Conservation (phyloP, 1,140 invertebrate species). For the Pogonognathellus flavescens region DNA sequence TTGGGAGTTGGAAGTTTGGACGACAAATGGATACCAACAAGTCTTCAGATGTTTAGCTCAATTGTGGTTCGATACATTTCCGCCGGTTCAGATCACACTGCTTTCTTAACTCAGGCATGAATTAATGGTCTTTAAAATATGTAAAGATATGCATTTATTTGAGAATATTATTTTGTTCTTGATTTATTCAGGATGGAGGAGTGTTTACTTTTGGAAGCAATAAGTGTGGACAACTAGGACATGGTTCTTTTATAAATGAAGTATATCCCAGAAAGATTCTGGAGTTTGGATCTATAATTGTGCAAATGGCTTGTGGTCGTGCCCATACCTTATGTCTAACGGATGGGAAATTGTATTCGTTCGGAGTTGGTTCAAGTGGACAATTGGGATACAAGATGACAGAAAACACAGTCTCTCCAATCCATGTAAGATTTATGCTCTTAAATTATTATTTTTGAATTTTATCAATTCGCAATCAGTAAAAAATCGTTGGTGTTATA, state of each 20-base stretch:
- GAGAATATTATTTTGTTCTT: constrained; percentile 45
- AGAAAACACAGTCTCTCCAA: constrained; percentile 68
- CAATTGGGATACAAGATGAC: constrained; percentile 80
- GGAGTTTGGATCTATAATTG: constrained; percentile 92
- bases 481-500: neutral
- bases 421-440: constrained; percentile 43
- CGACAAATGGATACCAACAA: constrained; percentile 78
- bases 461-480: neutral
- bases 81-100: constrained; percentile 92
- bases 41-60: constrained; percentile 82
- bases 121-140: constrained; percentile 3
- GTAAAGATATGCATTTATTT: constrained; percentile 26
- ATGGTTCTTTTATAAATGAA: constrained; percentile 86
- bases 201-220: constrained; percentile 92
- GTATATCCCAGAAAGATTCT: constrained; percentile 88
- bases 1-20: constrained; percentile 83
- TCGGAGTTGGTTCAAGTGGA: constrained; percentile 89
- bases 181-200: constrained; percentile 81
- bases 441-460: too few relatives aligned
- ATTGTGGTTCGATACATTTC: constrained; percentile 84
- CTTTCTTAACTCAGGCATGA: constrained; percentile 82
- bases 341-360: constrained; percentile 80
- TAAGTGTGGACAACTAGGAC: constrained; percentile 91
- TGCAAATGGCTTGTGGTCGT: constrained; percentile 83
- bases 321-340: constrained; percentile 68